A percentile compares a stretch with the other conserved stretches of the same genome.
phyloP scores from a whole-genome alignment of 2,113 vertebrate genomes.

The Fulica atra region DNA sequence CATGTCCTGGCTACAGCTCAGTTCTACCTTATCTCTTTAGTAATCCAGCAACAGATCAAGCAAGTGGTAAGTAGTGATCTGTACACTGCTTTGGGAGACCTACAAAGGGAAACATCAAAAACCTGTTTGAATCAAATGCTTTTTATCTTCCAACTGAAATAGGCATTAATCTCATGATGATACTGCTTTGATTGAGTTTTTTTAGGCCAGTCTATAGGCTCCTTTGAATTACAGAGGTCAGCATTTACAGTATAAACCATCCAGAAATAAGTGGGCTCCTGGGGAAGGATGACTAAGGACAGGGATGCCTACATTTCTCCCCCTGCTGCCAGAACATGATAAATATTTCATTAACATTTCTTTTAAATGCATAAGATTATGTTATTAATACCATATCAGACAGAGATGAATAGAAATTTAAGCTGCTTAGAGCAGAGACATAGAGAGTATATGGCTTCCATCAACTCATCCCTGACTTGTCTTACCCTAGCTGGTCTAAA shows the following conservation, averaged over 20 bases:
- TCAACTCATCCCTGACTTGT: not conserved
- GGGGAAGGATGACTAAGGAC: not conserved
- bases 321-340: not conserved
- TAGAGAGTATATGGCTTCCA: not conserved
- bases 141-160: constrained; percentile 1
- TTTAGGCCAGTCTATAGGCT: not conserved
- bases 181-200: not conserved
- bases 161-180: not conserved
- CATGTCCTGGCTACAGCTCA: not conserved
- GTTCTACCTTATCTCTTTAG: not conserved
- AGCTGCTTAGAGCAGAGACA: not conserved
- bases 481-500: not conserved
- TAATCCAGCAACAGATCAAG: not conserved
- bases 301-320: not conserved
- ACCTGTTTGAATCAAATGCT: not conserved
- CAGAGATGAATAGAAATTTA: not conserved
- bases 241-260: not conserved
- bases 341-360: not conserved
- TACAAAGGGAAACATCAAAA: constrained; percentile 1
- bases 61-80: not conserved
- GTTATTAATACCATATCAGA: not conserved
- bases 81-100: not conserved
- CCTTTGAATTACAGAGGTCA: not conserved
- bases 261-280: not conserved
- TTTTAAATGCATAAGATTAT: not conserved